Base-by-base conservation (phyloP, 1,140 invertebrate species). In the Ceratosolen fusciceps region DNA sequence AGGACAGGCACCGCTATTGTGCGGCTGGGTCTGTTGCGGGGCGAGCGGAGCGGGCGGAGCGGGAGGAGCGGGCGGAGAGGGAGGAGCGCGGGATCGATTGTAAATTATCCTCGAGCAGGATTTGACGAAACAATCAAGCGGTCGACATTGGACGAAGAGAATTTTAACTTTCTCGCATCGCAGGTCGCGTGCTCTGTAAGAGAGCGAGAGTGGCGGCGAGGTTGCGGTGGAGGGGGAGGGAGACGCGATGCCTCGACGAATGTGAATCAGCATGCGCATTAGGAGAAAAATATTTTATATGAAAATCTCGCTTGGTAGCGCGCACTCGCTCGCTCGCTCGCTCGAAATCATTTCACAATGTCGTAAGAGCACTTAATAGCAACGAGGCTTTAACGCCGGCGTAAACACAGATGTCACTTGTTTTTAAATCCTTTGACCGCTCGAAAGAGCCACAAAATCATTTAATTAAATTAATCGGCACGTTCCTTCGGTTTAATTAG, bases 61-160 rank as follows among this genome's bases (percentile, higher is more conserved):
- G n/a, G n/a, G n/a, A n/a, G n/a, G n/a, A n/a, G n/a, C n/a, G n/a
- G n/a, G n/a, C n/a, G n/a, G n/a, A n/a, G n/a, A n/a, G n/a, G n/a
- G n/a, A n/a, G n/a, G 21, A 56, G 71, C 10, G 14, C 37, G n/a
- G n/a, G n/a, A 21, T 47, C 54, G 37, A 26, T 2, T 24, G 37
- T 74, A 74, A 60, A 74, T 74, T 62, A 62, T 58, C 54, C 31
- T 58, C 31, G 34, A 14, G 34, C 56, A 47, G 52, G 71, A 60
- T 74, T 74, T 74, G 72, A 62, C 56, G 72, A 74, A 74, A 60
- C 39, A 26, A 47, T 58, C 31, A n/a, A 39, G 1, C n/a, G 5
- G 39, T 1, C 14, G 56, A n/a, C 39, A 58, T 74, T 29, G 56
- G 19, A 16, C 0, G 37, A 60, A 74, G 60, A 74, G 21, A 52